Evolutionary conservation across 1,140 invertebrate genomes (phyloP), one percentile per base, ranked within the genome.

Genomic region (Ganaspis sp.): DNA sequence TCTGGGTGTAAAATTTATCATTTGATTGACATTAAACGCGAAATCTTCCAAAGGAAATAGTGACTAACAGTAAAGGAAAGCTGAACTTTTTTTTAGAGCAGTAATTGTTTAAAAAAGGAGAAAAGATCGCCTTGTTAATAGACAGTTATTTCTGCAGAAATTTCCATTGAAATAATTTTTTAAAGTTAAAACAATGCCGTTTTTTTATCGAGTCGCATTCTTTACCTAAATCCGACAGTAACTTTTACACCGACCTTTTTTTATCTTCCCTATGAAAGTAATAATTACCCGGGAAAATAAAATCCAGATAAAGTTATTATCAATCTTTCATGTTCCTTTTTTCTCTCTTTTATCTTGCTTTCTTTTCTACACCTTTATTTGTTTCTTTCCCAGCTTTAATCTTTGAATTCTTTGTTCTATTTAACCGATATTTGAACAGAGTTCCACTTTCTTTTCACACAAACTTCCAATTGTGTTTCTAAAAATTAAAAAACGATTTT

Each of bases 71-170:
- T 49, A n/a, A 49, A 49, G 45, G 45, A 49, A 49, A 49, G 45
- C 17, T 49, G 45, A 49, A 49, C 45, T 49, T 49, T 15, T 49
- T 49, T 17, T 34, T 6, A n/a, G 15, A n/a, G 12, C 58, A 29
- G 12, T 9, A 64, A 64, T 64, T 64, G 58, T 29, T 64, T 49
- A 4, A 64, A 26, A 64, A 29, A 64, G 23, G 23, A 64, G 23
- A 64, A 64, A 64, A 64, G 54, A 64, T 49, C 17, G 42, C 11
- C 4, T 64, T 19, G 54, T 29, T 23, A 64, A 64, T 64, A 64
- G 54, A 19, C 23, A 29, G 58, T 64, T 29, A n/a, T 58, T 58
- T 64, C 23, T 64, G 11, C 26, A 64, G 23, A 26, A 64, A 64
- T 29, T 29, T n/a, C 58, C 58, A 64, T 64, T 34, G 58, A 64